phyloP scores from a whole-genome alignment of 2,113 vertebrate genomes.

The Periophthalmus modestus region DNA sequence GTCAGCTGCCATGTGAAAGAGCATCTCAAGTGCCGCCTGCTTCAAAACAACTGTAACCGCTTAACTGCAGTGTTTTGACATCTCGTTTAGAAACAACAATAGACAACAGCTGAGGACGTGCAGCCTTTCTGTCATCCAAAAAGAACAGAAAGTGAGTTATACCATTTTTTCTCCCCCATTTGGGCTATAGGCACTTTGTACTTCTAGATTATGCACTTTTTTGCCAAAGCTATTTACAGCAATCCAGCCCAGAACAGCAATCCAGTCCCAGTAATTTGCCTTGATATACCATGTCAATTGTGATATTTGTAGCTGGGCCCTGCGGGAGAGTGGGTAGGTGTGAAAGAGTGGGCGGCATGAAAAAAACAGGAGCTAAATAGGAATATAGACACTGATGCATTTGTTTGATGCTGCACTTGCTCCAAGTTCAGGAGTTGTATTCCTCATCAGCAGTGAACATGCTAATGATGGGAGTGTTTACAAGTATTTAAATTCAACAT shows the following conservation, averaged over 20 bases:
- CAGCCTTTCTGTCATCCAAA: neutral
- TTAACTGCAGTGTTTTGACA: constrained; percentile 31
- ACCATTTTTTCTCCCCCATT: no score
- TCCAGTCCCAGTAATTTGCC: constrained; percentile 21
- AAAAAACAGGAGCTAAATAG: constrained; percentile 39
- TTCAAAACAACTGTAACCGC: constrained; percentile 32
- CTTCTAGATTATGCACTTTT: constrained; percentile 9
- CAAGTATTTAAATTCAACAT: neutral
- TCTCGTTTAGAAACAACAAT: constrained; percentile 22
- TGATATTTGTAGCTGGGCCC: constrained; percentile 41
- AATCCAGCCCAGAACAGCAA: constrained; percentile 1
- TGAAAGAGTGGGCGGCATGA: constrained; percentile 35
- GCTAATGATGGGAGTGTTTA: neutral
- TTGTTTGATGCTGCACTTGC: constrained; percentile 9
- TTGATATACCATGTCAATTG: constrained; percentile 55
- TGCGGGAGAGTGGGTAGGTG: constrained; percentile 35
- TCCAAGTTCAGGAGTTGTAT: neutral
- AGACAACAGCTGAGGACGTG: neutral
- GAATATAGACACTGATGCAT: constrained; percentile 32
- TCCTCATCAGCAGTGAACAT: neutral
- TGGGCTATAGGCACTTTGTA: neutral
- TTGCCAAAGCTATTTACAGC: constrained; percentile 5
- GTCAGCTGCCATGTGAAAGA: constrained; percentile 61
- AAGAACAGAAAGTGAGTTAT: neutral
- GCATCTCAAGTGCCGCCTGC: constrained; percentile 52